Evolutionary conservation across 2,888 invertebrate genomes (phyloP), one percentile per base, ranked within the genome.

Genomic region (Hirtodrosophila confusa): DNA sequence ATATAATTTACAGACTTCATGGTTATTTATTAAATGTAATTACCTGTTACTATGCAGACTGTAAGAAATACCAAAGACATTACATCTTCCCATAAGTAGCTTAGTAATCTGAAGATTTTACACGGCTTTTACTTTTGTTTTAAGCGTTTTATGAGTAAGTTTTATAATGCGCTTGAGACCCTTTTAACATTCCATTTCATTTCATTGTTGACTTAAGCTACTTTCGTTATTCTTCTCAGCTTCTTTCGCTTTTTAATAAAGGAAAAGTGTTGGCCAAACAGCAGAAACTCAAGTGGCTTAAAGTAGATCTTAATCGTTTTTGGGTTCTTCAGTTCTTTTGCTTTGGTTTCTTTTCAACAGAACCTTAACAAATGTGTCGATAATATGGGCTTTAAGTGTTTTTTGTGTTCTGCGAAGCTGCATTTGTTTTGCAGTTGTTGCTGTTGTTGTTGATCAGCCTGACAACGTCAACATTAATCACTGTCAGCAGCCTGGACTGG

Each of bases 151-250:
- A 54, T 39, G 40, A 67, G 53, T 33, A 65, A 39, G 27, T 5
- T 45, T 60, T 64, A 54, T 57, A 60, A 54, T 68, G 77, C 64
- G 43, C 60, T 61, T 55, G 64, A 66, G 75, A 88, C 69, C 84
- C 88, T 88, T 82, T 88, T 79, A 82, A 86, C 63, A 86, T 80
- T 88, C 78, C 83, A 48, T 75, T 87, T 74, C 86, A 45, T 80
- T 85, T 67, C 53, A 44, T 54, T 84, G 71, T 86, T 71, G 78
- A 76, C 69, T 87, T 84, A 83, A 83, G 87, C 82, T 88, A 86
- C 86, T 82, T 82, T 82, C 88, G 62, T 82, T 80, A 50, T 49
- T 66, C 49, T 62, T 40, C 44, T 39, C 31, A 75, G 47, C 71
- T 65, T 82, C 71, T 82, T 88, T 88, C 86, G 86, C 80, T 88